Conservation (phyloP, 1,140 invertebrate genomes). For the Zophobas morio region DNA sequence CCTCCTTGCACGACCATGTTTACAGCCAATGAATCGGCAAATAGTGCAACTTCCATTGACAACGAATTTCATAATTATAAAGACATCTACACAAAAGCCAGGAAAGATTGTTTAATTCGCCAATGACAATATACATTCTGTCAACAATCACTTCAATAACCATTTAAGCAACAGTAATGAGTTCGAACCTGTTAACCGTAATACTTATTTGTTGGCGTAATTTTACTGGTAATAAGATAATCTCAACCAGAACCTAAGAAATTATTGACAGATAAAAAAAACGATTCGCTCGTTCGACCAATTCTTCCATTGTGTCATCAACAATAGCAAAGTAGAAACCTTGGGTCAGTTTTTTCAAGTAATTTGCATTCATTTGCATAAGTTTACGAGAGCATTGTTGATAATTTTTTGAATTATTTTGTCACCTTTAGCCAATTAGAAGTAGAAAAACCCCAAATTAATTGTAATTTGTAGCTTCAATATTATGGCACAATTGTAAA, state of each 20-base stretch:
- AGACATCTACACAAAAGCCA: constrained; percentile 26
- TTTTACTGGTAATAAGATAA: constrained; percentile 17
- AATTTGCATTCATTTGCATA: constrained; percentile 43
- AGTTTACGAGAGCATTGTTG: constrained; percentile 18
- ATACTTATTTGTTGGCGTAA: constrained; percentile 11
- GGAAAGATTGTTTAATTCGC: constrained; percentile 31
- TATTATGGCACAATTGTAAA: constrained; percentile 31
- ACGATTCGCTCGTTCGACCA: constrained; percentile 1
- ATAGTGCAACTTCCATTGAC: constrained; percentile 22
- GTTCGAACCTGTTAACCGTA: constrained; percentile 27
- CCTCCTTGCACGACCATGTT: constrained; percentile 19
- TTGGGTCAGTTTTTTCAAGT: constrained; percentile 34
- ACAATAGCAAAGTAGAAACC: constrained; percentile 30
- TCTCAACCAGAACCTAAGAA: background rate
- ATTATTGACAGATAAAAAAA: constrained; percentile 33
- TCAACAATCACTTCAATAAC: constrained; percentile 34
- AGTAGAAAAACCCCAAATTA: constrained; percentile 40
- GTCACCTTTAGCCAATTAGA: constrained; percentile 31
- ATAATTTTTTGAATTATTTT: constrained; percentile 37
- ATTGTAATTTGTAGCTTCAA: constrained; percentile 37
- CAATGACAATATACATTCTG: constrained; percentile 17
- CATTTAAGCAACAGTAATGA: constrained; percentile 20
- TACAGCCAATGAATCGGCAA: constrained; percentile 12
- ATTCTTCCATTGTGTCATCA: constrained; percentile 40
- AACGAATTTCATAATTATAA: constrained; percentile 28